A percentile compares a stretch with the other conserved stretches of the same genome.
Evolutionary conservation across 1,140 invertebrate species (phyloP).

Genomic region (Atta texana): DNA sequence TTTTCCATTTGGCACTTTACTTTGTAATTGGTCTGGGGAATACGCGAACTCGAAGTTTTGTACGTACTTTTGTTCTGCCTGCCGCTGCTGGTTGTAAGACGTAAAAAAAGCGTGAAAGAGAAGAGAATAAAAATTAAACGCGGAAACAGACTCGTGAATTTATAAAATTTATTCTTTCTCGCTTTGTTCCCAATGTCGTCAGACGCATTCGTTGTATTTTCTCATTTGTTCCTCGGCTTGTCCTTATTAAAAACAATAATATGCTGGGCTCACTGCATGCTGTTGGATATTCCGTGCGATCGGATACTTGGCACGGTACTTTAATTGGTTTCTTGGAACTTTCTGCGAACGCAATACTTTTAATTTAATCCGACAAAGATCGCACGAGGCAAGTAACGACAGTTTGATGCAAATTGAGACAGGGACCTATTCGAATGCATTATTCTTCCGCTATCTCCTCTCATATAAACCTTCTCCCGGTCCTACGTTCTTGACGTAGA

Average conservation of each 20-base stretch:
- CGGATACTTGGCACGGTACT: slow-evolving; percentile 19
- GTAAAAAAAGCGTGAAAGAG: slow-evolving; percentile 32
- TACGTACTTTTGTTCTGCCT: slow-evolving; percentile 42
- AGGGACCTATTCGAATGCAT: slow-evolving; percentile 53
- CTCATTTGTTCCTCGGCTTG: slow-evolving; percentile 2
- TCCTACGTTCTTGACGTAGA: neutral
- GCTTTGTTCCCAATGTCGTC: neutral
- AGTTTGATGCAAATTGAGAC: slow-evolving; percentile 55
- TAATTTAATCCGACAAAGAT: slow-evolving; percentile 45
- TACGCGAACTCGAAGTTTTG: slow-evolving; percentile 37
- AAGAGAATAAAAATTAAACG: slow-evolving; percentile 49
- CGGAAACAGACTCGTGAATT: slow-evolving; percentile 20
- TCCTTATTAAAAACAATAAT: slow-evolving; percentile 57
- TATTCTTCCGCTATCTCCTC: slow-evolving; percentile 52
- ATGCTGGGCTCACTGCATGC: neutral
- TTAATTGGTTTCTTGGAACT: slow-evolving; percentile 41
- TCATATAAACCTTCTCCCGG: slow-evolving; percentile 33
- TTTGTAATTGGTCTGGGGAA: slow-evolving; percentile 66
- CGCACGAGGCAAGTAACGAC: slow-evolving; percentile 39
- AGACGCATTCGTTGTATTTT: neutral
- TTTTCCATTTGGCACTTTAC: slow-evolving; percentile 61
- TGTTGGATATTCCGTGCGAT: slow-evolving; percentile 27
- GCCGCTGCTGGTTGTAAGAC: neutral
- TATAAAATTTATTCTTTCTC: slow-evolving; percentile 24
- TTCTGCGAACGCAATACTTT: slow-evolving; percentile 41